Conservation (phyloP, 1,140 invertebrate genomes). For the Trichogramma pretiosum region DNA sequence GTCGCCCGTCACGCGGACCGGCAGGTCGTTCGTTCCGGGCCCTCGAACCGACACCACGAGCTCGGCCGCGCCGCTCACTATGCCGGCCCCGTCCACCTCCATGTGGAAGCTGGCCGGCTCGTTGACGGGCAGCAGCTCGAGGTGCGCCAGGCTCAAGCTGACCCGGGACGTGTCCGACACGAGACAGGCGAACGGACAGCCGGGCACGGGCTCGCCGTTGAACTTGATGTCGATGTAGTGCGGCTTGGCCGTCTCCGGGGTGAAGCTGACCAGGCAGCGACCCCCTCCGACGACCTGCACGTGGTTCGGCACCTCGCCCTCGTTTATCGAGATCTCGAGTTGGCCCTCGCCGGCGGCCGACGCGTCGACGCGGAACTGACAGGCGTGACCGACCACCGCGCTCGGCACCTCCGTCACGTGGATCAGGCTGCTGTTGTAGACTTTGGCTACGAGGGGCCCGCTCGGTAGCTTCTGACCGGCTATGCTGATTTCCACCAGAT, state of each 20-base stretch:
- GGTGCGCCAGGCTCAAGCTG: constrained; percentile 65
- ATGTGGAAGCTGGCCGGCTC: constrained; percentile 82
- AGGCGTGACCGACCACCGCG: constrained; percentile 82
- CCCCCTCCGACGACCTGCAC: constrained; percentile 92
- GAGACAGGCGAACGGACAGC: constrained; percentile 80
- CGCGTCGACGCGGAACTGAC: constrained; percentile 93
- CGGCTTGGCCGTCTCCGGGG: constrained; percentile 81
- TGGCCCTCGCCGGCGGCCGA: constrained; percentile 93
- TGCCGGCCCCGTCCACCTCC: constrained; percentile 74
- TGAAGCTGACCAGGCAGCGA: constrained; percentile 89
- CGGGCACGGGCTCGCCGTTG: constrained; percentile 89
- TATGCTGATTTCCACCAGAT: constrained; percentile 78
- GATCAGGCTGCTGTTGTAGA: constrained; percentile 85
- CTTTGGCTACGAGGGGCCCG: constrained; percentile 81
- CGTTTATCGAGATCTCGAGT: constrained; percentile 95
- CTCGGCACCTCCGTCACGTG: constrained; percentile 86
- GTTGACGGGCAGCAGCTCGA: constrained; percentile 83
- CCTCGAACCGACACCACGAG: constrained; percentile 78
- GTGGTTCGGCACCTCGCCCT: constrained; percentile 95
- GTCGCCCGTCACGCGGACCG: constrained; percentile 82
- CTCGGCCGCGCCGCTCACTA: constrained; percentile 75
- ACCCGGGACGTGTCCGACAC: constrained; percentile 74
- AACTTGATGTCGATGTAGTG: constrained; percentile 98
- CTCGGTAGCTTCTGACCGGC: constrained; percentile 77
- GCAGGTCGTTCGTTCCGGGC: constrained; percentile 62